Base-by-base conservation (phyloP, 2,113 vertebrate genomes). In the Papio anubis region DNA sequence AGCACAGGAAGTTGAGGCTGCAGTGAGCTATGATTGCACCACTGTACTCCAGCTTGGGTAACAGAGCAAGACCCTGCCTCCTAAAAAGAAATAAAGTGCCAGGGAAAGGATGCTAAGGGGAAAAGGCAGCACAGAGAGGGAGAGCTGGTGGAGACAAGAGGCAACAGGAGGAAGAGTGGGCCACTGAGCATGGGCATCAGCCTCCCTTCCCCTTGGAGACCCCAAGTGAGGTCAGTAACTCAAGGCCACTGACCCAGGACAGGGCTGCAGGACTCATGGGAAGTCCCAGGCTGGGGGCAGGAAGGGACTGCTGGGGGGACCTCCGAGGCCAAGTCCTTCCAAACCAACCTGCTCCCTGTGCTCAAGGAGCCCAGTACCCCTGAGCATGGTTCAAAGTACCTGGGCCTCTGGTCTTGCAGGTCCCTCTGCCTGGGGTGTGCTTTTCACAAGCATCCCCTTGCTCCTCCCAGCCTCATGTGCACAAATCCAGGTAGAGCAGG, bases 301-400 rank as follows among this genome's bases (percentile, higher is more conserved):
- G 6, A 20, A 38, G 27, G 61, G 66, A 25, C 61, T 70, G 0
- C 5, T 1, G 8, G 2, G 10, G 4, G 52, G 16, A 8, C 14
- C 52, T 35, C 4, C 0, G 80, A 82, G 59, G 43, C 81, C 59
- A n/a, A 5, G 75, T 72, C 75, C 43, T 64, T 72, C 50, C 38
- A 43, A 27, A 40, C 32, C 75, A 21, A 6, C 20, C 18, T 16
- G 1, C 25, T 66, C 18, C 50, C 25, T 30, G n/a, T 48, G 55
- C 35, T 27, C n/a, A 13, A 6, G 55, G 83, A 81, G 27, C 18
- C 61, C n/a, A 10, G 38, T 0, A 14, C 55, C 20, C 61, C 14
- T 35, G 3, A 6, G 25, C 17, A 2, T 0, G 20, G 27, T 7
- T 16, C 27, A 6, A 23, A 52, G 32, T 1, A 48, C 38, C 88